Evolutionary conservation across 2,797 vertebrate species (phyloP).

Genomic region (Anguilla pacifica): DNA sequence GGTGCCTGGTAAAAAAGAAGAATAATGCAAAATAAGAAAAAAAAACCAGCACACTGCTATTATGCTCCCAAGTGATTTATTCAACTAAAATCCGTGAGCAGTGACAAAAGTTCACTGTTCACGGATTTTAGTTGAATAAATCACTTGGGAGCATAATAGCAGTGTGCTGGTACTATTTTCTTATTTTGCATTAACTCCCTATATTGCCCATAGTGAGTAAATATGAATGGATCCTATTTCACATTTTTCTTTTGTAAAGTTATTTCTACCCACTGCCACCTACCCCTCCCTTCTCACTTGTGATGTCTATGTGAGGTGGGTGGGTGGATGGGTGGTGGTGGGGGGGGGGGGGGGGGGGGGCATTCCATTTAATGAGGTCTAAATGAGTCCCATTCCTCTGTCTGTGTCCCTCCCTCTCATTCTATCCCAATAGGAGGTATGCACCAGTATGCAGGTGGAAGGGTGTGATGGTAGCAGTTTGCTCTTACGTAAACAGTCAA

Average conservation of each 20-base stretch:
- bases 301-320: background rate
- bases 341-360: background rate
- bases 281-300: background rate
- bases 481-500: constrained; percentile 49
- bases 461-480: constrained; percentile 61
- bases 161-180: too few species aligned
- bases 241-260: background rate
- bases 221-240: background rate
- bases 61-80: too few species aligned
- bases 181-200: too few species aligned
- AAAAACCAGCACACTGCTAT: too few species aligned
- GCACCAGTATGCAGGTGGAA: constrained; percentile 49
- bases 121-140: too few species aligned
- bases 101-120: too few species aligned
- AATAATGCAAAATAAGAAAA: too few species aligned
- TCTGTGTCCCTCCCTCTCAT: constrained; percentile 44
- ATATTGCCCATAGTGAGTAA: too few species aligned
- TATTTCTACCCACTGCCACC: background rate
- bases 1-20: too few species aligned
- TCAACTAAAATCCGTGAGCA: too few species aligned
- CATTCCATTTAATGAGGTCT: constrained; percentile 13
- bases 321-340: background rate
- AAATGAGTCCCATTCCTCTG: constrained; percentile 40
- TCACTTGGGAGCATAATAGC: too few species aligned
- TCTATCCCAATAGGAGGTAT: constrained; percentile 57